Evolutionary conservation across 2,113 vertebrate species (phyloP).

Genomic region (Phalacrocorax pelagicus): DNA sequence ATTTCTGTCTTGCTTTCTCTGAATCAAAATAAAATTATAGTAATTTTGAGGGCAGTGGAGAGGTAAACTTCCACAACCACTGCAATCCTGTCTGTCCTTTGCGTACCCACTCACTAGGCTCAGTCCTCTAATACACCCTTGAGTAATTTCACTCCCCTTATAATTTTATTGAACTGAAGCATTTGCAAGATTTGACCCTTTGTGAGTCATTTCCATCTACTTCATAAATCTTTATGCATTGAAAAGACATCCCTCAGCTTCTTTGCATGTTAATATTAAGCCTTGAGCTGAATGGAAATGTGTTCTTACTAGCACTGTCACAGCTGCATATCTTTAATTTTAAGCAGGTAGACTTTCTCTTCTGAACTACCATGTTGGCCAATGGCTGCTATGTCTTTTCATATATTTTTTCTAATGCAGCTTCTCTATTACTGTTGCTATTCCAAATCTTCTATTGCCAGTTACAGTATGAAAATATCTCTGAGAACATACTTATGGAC

Average conservation of each 20-base stretch:
- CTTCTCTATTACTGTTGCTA: not conserved
- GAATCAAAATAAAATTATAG: not conserved
- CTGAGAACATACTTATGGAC: not conserved
- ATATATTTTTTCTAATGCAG: not conserved
- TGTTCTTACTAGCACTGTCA: not conserved
- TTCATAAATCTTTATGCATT: not conserved
- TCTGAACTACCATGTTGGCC: not conserved
- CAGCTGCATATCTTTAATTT: constrained; percentile 9
- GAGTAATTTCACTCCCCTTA: not conserved
- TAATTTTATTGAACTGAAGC: not conserved
- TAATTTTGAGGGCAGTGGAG: not conserved
- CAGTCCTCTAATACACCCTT: not conserved
- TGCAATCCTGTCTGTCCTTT: not conserved
- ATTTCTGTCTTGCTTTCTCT: not conserved
- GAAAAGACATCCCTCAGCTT: not conserved
- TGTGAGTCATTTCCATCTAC: not conserved
- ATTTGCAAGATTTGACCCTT: not conserved
- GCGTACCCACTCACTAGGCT: not conserved
- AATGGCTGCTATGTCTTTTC: not conserved
- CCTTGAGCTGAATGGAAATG: constrained; percentile 3
- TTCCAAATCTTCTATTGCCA: not conserved
- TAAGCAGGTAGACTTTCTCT: not conserved
- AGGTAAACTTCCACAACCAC: not conserved
- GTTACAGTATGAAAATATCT: constrained; percentile 6
- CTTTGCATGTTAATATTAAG: constrained; percentile 16